Percentiles rank a stretch among this genome's conserved stretches.
These are phyloP conservation scores for Dynastes grantii DNA, from an alignment of 2,888 invertebrate genomes.

Conservation along the genomic window DNA sequence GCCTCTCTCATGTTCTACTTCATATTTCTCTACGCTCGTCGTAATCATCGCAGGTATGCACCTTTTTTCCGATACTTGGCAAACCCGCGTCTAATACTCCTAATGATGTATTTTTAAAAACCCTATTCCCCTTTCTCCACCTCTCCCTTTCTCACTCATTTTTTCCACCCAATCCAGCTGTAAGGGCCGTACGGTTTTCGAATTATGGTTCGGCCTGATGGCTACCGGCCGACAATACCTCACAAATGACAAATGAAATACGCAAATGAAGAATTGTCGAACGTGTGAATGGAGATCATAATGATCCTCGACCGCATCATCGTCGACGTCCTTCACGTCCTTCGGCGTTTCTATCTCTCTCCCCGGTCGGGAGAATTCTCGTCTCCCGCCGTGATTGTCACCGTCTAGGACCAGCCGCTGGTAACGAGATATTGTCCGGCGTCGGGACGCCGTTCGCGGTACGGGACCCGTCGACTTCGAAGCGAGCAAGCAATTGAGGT, in stretches of 20 bases:
- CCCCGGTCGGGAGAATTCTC: conserved; percentile 21
- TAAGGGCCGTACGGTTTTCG: conserved; percentile 55
- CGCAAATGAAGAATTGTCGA: conserved; percentile 74
- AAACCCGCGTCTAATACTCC: conserved; percentile 55
- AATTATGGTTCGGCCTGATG: conserved; percentile 56
- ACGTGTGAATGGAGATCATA: conserved; percentile 70
- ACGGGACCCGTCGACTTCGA: conserved; percentile 40
- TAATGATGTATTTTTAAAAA: conserved; percentile 57
- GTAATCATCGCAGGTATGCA: conserved; percentile 17
- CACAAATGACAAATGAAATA: conserved; percentile 74
- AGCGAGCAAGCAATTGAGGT: not conserved
- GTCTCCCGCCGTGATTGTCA: conserved; percentile 58
- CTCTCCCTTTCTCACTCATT: not conserved
- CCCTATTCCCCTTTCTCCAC: conserved; percentile 50
- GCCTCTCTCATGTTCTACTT: not conserved
- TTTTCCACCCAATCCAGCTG: not conserved
- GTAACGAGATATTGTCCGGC: conserved; percentile 63
- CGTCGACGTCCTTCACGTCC: conserved; percentile 49
- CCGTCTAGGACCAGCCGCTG: conserved; percentile 60
- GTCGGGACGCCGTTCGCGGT: conserved; percentile 53
- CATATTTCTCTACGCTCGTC: not conserved
- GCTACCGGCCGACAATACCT: conserved; percentile 67
- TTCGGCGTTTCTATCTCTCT: conserved; percentile 2
- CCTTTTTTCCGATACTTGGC: conserved; percentile 14
- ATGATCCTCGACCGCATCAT: conserved; percentile 67